Percentiles rank a stretch among this genome's conserved stretches.
Evolutionary conservation across 1,140 invertebrate genomes (phyloP).

Genomic region (Drosophila lini): DNA sequence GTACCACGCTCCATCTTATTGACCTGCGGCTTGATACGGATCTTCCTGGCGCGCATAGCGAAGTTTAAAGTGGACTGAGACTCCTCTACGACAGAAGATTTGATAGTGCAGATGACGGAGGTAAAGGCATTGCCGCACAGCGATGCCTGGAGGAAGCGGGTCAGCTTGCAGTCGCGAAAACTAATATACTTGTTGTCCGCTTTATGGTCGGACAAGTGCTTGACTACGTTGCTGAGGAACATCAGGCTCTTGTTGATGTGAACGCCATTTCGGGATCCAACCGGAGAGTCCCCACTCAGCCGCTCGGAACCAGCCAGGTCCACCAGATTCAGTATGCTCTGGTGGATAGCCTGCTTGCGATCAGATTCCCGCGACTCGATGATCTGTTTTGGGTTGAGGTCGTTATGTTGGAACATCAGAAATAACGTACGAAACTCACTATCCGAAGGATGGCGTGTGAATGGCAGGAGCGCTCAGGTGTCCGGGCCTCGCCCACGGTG

Average conservation of each 20-base stretch:
- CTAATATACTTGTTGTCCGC: conserved; percentile 86
- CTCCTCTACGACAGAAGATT: conserved; percentile 89
- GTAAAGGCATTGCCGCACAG: conserved; percentile 95
- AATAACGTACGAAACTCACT: conserved; percentile 74
- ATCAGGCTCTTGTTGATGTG: conserved; percentile 93
- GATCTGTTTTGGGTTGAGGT: conserved; percentile 81
- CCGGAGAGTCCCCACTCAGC: background rate
- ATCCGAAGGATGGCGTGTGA: conserved; percentile 91
- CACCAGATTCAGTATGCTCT: conserved; percentile 91
- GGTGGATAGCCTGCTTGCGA: conserved; percentile 34
- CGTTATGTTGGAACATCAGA: no score
- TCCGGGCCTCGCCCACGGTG: conserved; percentile 88
- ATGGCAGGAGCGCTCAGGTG: conserved; percentile 91
- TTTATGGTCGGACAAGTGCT: conserved; percentile 88
- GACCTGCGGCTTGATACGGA: conserved; percentile 89
- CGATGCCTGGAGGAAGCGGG: conserved; percentile 91
- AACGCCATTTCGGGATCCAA: conserved; percentile 89
- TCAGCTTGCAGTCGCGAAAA: conserved; percentile 94
- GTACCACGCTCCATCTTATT: conserved; percentile 89
- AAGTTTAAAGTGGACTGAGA: conserved; percentile 91
- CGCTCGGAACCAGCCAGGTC: conserved; percentile 95
- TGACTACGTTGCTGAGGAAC: conserved; percentile 90
- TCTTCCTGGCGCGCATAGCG: conserved; percentile 88
- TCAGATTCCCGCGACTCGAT: conserved; percentile 86
- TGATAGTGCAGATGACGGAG: conserved; percentile 93